These are phyloP conservation scores for Conus canariensis DNA, from an alignment of 2,888 invertebrate species.

Conservation along the genomic window DNA sequence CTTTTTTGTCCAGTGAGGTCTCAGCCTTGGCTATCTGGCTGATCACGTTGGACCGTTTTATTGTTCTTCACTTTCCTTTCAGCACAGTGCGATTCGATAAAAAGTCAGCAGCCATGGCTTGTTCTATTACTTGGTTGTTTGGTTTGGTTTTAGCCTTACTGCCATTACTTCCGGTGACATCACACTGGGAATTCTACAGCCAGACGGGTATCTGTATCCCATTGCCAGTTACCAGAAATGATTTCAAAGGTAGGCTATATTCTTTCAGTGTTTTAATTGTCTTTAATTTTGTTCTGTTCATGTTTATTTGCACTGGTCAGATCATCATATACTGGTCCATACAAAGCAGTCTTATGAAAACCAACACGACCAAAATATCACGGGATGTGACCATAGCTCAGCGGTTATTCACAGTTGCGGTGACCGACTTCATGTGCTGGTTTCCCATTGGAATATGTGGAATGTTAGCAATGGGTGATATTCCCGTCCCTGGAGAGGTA, in stretches of 20 bases:
- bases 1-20: conserved; percentile 40
- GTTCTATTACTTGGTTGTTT: not conserved
- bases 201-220: conserved; percentile 26
- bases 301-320: not conserved
- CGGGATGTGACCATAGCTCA: conserved; percentile 10
- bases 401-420: not conserved
- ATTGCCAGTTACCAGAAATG: not conserved
- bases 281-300: conserved; percentile 1
- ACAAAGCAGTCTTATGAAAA: not conserved
- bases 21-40: conserved; percentile 42
- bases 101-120: not conserved
- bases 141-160: not conserved
- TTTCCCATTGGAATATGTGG: conserved; percentile 5
- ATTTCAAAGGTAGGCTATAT: not conserved
- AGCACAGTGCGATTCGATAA: not conserved
- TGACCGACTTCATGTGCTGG: conserved; percentile 25
- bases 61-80: conserved; percentile 38
- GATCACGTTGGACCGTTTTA: conserved; percentile 42
- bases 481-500: not conserved
- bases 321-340: conserved; percentile 14
- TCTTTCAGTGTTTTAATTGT: not conserved
- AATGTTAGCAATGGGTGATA: not conserved
- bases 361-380: not conserved
- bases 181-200: conserved; percentile 9
- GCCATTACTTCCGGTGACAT: not conserved